phyloP scores from a whole-genome alignment of 2,888 invertebrate genomes.

The Ormyrus rosae region DNA sequence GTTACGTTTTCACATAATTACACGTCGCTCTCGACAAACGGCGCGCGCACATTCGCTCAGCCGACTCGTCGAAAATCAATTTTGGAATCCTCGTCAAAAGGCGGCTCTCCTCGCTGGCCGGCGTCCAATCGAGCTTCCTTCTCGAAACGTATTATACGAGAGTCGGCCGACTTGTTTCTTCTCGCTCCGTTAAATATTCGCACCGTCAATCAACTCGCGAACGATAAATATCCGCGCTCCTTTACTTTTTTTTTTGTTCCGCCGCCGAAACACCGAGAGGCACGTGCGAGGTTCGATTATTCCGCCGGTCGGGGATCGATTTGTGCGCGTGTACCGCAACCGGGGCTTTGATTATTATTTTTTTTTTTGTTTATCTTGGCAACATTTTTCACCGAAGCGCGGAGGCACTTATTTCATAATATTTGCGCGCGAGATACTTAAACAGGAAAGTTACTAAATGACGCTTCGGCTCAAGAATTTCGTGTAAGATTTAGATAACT shows the following conservation, averaged over 20 bases:
- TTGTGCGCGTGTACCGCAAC: too few relatives aligned
- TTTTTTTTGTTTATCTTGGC: too few relatives aligned
- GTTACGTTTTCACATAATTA: constrained; percentile 11
- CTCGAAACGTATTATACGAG: not conserved
- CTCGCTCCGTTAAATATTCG: not conserved
- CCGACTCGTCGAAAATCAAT: constrained; percentile 10
- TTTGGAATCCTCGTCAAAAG: constrained; percentile 15
- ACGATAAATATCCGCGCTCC: not conserved
- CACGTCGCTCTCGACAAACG: not conserved
- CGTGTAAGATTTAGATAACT: too few relatives aligned
- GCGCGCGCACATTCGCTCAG: not conserved
- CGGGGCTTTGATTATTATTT: too few relatives aligned
- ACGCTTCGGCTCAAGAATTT: too few relatives aligned
- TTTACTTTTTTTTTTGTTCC: not conserved
- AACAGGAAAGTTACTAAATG: too few relatives aligned
- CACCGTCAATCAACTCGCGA: not conserved
- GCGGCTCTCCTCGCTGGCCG: not conserved
- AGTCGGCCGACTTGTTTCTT: not conserved
- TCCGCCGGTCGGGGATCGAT: too few relatives aligned
- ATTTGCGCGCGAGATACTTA: too few relatives aligned
- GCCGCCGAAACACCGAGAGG: not conserved
- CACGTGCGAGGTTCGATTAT: too few relatives aligned
- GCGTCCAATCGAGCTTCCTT: constrained; percentile 14
- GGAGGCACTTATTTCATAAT: too few relatives aligned
- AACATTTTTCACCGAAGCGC: too few relatives aligned